Base-by-base conservation (phyloP, 1,140 invertebrate species). In the Dreissena rostriformis region DNA sequence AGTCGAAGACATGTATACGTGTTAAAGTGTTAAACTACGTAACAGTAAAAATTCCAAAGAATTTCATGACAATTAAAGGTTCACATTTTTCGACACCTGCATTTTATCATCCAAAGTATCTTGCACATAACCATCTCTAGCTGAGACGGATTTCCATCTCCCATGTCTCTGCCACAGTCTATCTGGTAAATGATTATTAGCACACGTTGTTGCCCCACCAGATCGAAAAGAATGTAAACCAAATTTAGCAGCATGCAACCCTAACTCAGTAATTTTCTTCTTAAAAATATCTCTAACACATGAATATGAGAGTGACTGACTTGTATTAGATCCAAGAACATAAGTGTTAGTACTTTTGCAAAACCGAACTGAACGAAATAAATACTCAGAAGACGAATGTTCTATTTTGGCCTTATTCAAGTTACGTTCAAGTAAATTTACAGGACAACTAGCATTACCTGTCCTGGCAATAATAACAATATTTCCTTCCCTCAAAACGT, bases 191-290 rank as follows among this genome's bases (percentile, higher is more conserved):
- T 68, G 29, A 15, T 12, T 17, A 67, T 78, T 78, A 26, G 76
- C 63, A n/a, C n/a, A n/a, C 8, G 17, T 39, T 11, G 76, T 66
- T 6, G 76, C 76, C 19, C 28, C 76, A 24, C 61, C 57, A n/a
- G 80, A 82, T 11, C 70, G 55, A 28, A 82, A 55, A 24, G 70
- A 74, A 75, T 82, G 80, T 67, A 82, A 67, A 51, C 81, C 72
- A 70, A 76, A 83, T 29, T 57, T 76, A 14, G 1, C 61, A 39
- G 26, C 24, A 57, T 83, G 52, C 61, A 83, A 68, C 17, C 81
- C 72, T 28, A 83, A 28, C 22, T 1, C 39, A 14, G 55, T 28
- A 17, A 83, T 22, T 52, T 67, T 83, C 49, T 75, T 66, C 26
- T 74, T 61, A 15, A 76, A 68, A n/a, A 83, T 7, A 53, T 75